Percentiles rank a stretch among this genome's conserved stretches.
phyloP scores from a whole-genome alignment of 2,113 vertebrate genomes.

The Eulemur macaco region DNA sequence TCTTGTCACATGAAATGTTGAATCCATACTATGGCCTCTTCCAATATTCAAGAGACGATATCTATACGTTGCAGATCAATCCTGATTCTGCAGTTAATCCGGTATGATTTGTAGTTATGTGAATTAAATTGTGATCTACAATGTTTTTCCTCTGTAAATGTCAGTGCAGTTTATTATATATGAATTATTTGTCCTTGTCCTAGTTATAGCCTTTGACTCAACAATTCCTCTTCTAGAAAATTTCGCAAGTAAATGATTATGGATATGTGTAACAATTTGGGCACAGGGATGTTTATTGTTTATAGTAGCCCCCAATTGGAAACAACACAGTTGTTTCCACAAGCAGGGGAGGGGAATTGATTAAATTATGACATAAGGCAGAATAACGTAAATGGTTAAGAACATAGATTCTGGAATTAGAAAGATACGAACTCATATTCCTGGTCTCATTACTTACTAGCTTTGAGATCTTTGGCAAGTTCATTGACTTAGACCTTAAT shows the following conservation, averaged over 20 bases:
- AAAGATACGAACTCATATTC: neutral
- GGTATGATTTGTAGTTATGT: conserved; percentile 81
- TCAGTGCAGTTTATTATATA: neutral
- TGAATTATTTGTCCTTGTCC: neutral
- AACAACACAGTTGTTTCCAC: neutral
- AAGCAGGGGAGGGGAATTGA: neutral
- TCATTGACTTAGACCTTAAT: conserved; percentile 1
- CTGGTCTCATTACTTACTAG: neutral
- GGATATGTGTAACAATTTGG: neutral
- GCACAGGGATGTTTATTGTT: neutral
- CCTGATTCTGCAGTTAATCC: conserved; percentile 98
- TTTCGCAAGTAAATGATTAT: neutral
- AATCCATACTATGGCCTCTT: conserved; percentile 99
- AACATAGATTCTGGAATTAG: neutral
- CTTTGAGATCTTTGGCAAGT: conserved; percentile 27
- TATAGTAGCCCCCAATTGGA: neutral
- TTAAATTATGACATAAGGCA: neutral
- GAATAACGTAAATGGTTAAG: neutral
- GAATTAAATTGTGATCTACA: neutral
- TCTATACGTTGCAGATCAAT: conserved; percentile 98
- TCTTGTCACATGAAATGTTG: conserved; percentile 99
- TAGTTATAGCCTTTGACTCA: neutral
- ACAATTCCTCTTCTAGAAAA: conserved; percentile 36
- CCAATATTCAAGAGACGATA: conserved; percentile 98
- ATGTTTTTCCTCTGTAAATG: neutral